Conservation (phyloP, 2,797 vertebrate species). For the Iguana delicatissima region DNA sequence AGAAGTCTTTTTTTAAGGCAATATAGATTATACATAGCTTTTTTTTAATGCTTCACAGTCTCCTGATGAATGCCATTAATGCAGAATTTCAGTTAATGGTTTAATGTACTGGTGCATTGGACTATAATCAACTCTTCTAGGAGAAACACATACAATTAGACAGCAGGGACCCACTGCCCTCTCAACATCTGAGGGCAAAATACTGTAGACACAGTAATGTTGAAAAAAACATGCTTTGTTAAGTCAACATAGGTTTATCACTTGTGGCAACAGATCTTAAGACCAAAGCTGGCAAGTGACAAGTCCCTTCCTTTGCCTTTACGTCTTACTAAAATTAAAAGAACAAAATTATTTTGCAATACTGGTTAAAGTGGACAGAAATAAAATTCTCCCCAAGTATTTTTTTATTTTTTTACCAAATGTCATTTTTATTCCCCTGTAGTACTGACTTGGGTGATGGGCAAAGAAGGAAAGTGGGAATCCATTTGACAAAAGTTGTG, state of each 20-base stretch:
- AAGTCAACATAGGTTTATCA: neutral
- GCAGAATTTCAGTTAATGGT: neutral
- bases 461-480: neutral
- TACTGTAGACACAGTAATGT: fast-evolving
- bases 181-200: fast-evolving
- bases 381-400: neutral
- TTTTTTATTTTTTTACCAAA: neutral
- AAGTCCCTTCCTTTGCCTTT: neutral
- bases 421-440: neutral
- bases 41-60: conserved; percentile 44
- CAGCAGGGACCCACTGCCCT: conserved; percentile 17
- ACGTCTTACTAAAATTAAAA: neutral
- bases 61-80: conserved; percentile 46
- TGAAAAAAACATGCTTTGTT: fast-evolving
- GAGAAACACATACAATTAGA: neutral
- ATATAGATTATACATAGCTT: conserved; percentile 29
- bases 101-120: conserved; percentile 40
- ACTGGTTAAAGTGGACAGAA: neutral
- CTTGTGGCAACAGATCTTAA: fast-evolving
- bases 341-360: neutral
- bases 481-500: neutral
- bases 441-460: neutral
- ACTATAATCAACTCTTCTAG: conserved; percentile 33
- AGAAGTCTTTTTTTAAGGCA: conserved; percentile 8
- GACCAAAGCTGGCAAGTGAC: neutral